Evolutionary conservation across 2,113 vertebrate species (phyloP).

Genomic region (Lepus timidus): DNA sequence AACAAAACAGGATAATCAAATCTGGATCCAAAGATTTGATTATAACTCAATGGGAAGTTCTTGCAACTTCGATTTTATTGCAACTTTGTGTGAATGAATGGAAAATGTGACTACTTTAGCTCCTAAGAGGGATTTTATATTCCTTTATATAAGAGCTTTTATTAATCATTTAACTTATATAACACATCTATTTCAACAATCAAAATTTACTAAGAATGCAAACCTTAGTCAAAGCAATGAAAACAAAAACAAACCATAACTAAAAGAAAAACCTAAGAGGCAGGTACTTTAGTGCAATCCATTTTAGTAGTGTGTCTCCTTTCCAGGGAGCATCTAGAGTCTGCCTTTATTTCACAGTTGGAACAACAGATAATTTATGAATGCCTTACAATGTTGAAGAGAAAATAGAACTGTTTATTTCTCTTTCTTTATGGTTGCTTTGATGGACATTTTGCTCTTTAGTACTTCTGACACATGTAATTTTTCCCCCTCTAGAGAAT

Average conservation of each 20-base stretch:
- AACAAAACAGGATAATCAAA: neutral
- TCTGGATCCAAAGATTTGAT: slow-evolving; percentile 13
- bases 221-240: neutral
- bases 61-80: neutral
- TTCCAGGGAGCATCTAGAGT: neutral
- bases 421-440: neutral
- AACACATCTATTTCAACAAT: neutral
- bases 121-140: neutral
- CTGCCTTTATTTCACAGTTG: neutral
- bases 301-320: neutral
- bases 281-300: neutral
- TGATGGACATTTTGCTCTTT: neutral
- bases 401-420: neutral
- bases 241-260: neutral
- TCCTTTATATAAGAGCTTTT: slow-evolving; percentile 1
- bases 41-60: slow-evolving; percentile 12
- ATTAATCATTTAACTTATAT: slow-evolving; percentile 32
- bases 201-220: slow-evolving; percentile 28
- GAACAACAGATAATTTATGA: neutral
- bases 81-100: slow-evolving; percentile 34
- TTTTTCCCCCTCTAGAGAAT: neutral
- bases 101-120: neutral
- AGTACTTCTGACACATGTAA: neutral
- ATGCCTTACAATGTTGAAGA: neutral
- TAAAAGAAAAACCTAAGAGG: neutral